Conservation (phyloP, 1,140 invertebrate genomes). For the Drosophila kanapiae region DNA sequence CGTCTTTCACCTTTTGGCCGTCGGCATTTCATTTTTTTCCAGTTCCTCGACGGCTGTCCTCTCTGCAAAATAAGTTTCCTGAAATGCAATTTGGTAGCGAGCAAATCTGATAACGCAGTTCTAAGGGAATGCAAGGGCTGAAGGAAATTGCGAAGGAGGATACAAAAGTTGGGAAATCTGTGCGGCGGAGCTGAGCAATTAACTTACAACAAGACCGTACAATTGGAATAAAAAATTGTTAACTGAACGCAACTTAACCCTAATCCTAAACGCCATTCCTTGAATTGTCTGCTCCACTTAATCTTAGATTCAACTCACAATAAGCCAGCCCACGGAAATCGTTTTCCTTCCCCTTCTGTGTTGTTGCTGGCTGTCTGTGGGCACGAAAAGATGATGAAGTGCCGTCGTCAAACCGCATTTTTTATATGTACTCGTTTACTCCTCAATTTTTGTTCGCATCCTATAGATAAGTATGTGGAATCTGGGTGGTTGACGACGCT, state of each 20-base stretch:
- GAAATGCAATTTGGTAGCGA: constrained; percentile 66
- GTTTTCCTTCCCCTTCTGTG: not conserved
- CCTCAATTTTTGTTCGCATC: constrained; percentile 39
- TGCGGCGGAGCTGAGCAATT: constrained; percentile 44
- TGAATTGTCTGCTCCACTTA: not conserved
- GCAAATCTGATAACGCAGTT: constrained; percentile 72
- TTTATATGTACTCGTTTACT: constrained; percentile 15
- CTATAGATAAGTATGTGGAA: constrained; percentile 36
- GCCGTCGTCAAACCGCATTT: constrained; percentile 67
- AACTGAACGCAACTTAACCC: constrained; percentile 45
- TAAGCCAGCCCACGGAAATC: not conserved
- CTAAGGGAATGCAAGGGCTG: constrained; percentile 55
- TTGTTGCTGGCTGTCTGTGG: constrained; percentile 9
- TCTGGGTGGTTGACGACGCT: constrained; percentile 29
- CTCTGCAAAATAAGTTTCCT: constrained; percentile 64
- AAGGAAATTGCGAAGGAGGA: constrained; percentile 19
- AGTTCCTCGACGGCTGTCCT: constrained; percentile 18
- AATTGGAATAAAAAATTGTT: constrained; percentile 24
- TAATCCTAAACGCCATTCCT: constrained; percentile 2
- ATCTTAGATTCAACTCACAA: constrained; percentile 4
- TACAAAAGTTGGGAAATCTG: not conserved
- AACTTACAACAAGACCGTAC: constrained; percentile 37
- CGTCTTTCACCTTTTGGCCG: constrained; percentile 40
- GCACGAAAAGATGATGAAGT: constrained; percentile 55
- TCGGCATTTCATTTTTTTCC: constrained; percentile 44